A percentile compares a stretch with the other conserved stretches of the same genome.
These are phyloP conservation scores for Pheosia tremula DNA, from an alignment of 2,888 invertebrate species.

Conservation along the genomic window DNA sequence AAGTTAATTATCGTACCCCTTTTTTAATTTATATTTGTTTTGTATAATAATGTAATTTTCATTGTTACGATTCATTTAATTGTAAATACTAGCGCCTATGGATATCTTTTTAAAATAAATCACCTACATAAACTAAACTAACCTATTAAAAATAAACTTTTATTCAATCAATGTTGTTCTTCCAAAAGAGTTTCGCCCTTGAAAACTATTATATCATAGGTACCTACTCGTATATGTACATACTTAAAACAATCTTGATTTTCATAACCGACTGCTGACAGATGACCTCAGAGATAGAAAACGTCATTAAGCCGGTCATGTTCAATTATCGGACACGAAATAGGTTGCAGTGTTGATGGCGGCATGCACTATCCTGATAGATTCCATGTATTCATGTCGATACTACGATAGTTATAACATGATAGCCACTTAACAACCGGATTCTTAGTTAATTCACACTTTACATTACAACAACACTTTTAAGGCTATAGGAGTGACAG, in stretches of 20 bases:
- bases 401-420: conserved; percentile 12
- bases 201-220: too few species aligned
- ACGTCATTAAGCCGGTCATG: conserved; percentile 73
- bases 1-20: too few species aligned
- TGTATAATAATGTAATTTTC: too few species aligned
- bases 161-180: too few species aligned
- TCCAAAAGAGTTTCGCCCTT: too few species aligned
- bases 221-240: neutral
- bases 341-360: conserved; percentile 45
- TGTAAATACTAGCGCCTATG: too few species aligned
- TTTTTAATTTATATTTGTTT: too few species aligned
- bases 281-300: conserved; percentile 48
- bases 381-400: conserved; percentile 24
- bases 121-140: too few species aligned
- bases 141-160: too few species aligned
- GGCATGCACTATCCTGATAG: conserved; percentile 22
- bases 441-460: neutral
- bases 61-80: too few species aligned
- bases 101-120: too few species aligned
- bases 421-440: conserved; percentile 11
- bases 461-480: neutral
- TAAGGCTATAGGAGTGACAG: neutral
- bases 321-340: conserved; percentile 68
- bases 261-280: neutral
- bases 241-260: neutral